phyloP scores from a whole-genome alignment of 2,797 vertebrate genomes.

The Chelon labrosus region DNA sequence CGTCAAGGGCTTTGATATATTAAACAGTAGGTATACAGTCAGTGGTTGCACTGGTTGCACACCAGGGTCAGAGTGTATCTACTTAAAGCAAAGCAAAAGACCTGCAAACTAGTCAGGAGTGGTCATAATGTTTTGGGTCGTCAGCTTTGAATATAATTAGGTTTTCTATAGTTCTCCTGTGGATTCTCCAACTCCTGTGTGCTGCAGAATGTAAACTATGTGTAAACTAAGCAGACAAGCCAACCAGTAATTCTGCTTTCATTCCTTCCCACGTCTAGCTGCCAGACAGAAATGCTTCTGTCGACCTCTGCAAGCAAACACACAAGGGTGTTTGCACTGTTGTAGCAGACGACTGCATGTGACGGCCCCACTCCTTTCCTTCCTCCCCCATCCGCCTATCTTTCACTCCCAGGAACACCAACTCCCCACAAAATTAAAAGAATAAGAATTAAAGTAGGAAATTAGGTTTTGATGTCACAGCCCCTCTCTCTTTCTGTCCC shows the following conservation, averaged over 20 bases:
- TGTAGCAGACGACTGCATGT: constrained; percentile 11
- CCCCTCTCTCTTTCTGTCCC: neutral
- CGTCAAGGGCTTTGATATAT: too few species aligned
- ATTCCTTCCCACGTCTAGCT: constrained; percentile 18
- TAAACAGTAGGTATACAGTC: too few species aligned
- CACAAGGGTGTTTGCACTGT: constrained; percentile 4
- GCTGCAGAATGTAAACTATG: constrained; percentile 11
- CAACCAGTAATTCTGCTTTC: constrained; percentile 15
- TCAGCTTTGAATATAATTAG: neutral
- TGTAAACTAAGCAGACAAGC: constrained; percentile 10
- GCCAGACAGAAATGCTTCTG: constrained; percentile 11
- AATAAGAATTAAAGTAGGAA: constrained; percentile 11
- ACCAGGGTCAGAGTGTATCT: too few species aligned
- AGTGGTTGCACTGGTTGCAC: too few species aligned
- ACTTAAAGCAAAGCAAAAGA: too few species aligned
- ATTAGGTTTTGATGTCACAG: constrained; percentile 11
- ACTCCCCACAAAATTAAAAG: neutral
- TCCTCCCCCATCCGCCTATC: too few species aligned
- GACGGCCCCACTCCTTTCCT: too few species aligned
- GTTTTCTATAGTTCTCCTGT: neutral
- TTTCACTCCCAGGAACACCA: neutral
- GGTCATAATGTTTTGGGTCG: neutral
- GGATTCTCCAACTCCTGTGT: neutral
- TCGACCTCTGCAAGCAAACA: constrained; percentile 2
- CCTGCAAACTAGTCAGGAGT: too few species aligned